These are phyloP conservation scores for Villa cingulata DNA, from an alignment of 2,888 invertebrate species.

Conservation along the genomic window DNA sequence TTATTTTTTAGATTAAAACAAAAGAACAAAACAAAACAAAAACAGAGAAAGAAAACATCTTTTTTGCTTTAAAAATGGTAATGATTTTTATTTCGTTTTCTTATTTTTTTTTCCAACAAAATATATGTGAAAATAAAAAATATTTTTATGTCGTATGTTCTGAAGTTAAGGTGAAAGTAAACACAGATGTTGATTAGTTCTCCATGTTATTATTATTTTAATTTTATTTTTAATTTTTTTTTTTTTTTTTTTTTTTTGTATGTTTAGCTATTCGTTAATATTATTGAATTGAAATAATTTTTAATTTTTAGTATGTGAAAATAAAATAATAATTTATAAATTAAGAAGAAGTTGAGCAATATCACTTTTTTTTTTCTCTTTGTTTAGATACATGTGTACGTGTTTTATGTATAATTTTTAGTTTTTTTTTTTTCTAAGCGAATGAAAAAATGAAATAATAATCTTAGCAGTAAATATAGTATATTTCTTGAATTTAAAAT, in stretches of 20 bases:
- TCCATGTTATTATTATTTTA: background rate
- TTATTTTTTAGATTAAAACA: background rate
- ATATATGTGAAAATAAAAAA: too few relatives aligned
- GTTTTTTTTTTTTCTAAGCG: too few relatives aligned
- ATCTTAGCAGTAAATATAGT: too few relatives aligned
- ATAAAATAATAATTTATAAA: too few relatives aligned
- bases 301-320: too few relatives aligned
- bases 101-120: background rate
- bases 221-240: background rate
- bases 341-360: too few relatives aligned
- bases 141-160: conserved; percentile 1
- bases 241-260: background rate
- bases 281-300: too few relatives aligned
- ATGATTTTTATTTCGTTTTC: background rate
- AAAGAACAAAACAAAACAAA: background rate
- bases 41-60: background rate
- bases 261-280: background rate
- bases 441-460: too few relatives aligned
- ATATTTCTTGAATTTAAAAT: too few relatives aligned
- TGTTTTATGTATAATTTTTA: too few relatives aligned
- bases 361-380: too few relatives aligned
- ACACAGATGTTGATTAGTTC: conserved; percentile 14
- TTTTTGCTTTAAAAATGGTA: background rate
- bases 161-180: conserved; percentile 18
- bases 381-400: too few relatives aligned